Conservation (phyloP, 2,113 vertebrate genomes). For the Ovibos moschatus region DNA sequence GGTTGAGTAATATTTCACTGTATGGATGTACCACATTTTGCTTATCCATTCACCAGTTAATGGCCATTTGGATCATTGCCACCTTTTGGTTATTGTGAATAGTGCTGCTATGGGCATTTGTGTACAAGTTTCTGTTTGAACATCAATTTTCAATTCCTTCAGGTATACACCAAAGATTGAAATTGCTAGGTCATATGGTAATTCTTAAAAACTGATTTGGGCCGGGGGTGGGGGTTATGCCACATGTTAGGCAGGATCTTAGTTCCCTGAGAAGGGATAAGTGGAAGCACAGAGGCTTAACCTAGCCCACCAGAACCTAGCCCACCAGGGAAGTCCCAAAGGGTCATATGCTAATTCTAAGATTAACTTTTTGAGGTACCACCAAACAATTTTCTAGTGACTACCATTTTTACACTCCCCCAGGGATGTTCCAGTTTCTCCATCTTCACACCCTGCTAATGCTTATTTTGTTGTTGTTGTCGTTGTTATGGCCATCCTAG, state of each 20-base stretch:
- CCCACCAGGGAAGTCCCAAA: not conserved
- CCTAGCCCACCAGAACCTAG: not conserved
- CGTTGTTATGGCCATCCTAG: not conserved
- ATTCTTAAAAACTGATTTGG: not conserved
- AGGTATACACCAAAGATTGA: not conserved
- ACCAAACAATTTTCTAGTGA: not conserved
- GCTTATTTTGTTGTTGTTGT: not conserved
- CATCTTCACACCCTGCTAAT: not conserved
- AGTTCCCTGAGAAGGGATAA: not conserved
- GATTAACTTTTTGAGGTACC: not conserved
- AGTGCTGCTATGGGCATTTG: not conserved
- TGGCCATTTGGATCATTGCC: not conserved
- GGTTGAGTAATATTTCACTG: not conserved
- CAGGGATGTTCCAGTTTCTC: not conserved
- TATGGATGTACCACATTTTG: not conserved
- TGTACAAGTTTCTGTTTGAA: not conserved
- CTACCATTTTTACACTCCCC: not conserved
- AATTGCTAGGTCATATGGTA: not conserved
- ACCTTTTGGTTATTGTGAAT: not conserved
- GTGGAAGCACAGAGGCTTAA: not conserved
- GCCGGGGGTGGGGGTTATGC: rapidly evolving
- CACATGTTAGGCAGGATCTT: not conserved
- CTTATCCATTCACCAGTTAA: not conserved
- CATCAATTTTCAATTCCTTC: not conserved
- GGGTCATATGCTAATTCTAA: not conserved